Evolutionary conservation across 1,140 invertebrate genomes (phyloP).

Genomic region (Megalopta genalis): DNA sequence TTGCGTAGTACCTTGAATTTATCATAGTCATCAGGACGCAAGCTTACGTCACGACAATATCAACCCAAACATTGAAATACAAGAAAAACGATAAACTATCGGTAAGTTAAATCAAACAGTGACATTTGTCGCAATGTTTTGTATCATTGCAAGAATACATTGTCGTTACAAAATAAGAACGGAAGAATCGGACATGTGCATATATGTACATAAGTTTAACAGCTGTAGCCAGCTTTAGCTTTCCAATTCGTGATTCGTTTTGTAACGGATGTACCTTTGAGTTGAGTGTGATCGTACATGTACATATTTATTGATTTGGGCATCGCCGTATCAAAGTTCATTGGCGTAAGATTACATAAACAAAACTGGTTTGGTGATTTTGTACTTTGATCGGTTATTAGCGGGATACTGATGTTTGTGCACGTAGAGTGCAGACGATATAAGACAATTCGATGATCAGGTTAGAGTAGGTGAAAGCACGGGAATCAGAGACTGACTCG

Average conservation of each 20-base stretch:
- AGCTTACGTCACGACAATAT: no score
- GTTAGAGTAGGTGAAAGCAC: background rate
- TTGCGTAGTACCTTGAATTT: background rate
- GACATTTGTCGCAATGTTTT: no score
- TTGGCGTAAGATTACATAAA: background rate
- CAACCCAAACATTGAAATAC: no score
- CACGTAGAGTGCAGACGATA: background rate
- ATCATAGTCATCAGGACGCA: background rate
- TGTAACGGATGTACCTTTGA: background rate
- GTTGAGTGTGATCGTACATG: background rate
- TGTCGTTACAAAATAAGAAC: background rate
- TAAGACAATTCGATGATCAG: background rate
- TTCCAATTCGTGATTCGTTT: background rate
- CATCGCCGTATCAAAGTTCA: background rate
- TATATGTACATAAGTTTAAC: no score
- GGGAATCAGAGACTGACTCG: no score
- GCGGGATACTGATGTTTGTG: background rate
- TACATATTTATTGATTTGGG: background rate
- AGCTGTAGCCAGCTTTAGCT: background rate
- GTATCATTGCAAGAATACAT: background rate
- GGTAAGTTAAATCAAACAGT: no score
- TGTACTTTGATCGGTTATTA: constrained; percentile 15
- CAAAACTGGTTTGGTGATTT: background rate
- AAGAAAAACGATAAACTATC: background rate
- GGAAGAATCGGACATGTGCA: no score